These are phyloP conservation scores for Lasiurus borealis DNA, from an alignment of 2,113 vertebrate genomes.

Conservation along the genomic window DNA sequence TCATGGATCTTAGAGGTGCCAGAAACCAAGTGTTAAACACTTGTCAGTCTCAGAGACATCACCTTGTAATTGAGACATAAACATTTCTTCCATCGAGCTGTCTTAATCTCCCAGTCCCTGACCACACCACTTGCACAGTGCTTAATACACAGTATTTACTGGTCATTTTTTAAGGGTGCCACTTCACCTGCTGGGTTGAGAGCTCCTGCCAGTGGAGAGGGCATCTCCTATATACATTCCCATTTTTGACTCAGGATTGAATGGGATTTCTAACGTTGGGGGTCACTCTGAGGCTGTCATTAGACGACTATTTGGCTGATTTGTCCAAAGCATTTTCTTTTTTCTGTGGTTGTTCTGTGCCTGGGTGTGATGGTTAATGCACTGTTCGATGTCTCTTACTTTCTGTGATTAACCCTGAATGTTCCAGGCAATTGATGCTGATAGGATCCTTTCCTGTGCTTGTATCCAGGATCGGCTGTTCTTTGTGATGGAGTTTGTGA, in stretches of 20 bases:
- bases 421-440: not conserved
- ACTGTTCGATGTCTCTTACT: not conserved
- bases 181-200: not conserved
- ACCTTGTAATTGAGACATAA: not conserved
- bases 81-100: not conserved
- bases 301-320: not conserved
- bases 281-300: not conserved
- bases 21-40: not conserved
- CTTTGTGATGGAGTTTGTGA: slow-evolving; percentile 99
- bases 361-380: not conserved
- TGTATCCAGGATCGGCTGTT: slow-evolving; percentile 94
- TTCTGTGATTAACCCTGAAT: not conserved
- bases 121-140: too few relatives aligned
- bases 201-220: not conserved
- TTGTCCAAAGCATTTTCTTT: not conserved
- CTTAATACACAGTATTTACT: not conserved
- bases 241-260: not conserved
- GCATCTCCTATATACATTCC: not conserved
- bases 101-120: not conserved
- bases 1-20: not conserved
- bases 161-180: not conserved
- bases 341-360: not conserved
- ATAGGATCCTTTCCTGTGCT: slow-evolving; percentile 70
- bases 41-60: not conserved
- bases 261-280: not conserved